Percentiles rank a stretch among this genome's conserved stretches.
Conservation (phyloP, 2,113 vertebrate species). For the Sarotherodon lohbergeri region DNA sequence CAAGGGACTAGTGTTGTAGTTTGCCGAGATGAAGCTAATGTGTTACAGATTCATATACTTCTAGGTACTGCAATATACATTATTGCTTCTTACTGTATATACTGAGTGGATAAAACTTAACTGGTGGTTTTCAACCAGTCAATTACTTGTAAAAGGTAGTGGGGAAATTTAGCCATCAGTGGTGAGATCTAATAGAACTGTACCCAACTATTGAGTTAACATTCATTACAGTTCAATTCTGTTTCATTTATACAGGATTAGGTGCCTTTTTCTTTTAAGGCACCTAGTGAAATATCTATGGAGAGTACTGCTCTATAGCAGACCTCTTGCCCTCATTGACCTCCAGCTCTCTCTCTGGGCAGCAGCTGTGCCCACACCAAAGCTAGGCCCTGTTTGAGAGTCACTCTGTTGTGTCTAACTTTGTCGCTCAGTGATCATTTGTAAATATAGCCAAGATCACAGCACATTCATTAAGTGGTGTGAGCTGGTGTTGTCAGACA, state of each 20-base stretch:
- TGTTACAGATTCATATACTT: background rate
- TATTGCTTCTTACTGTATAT: background rate
- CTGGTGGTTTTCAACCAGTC: background rate
- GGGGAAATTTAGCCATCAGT: background rate
- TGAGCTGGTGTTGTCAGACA: background rate
- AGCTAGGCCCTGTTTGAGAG: background rate
- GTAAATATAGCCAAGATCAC: background rate
- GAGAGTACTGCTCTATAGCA: background rate
- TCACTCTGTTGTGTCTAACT: background rate
- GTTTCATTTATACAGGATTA: background rate
- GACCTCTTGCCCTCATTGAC: background rate
- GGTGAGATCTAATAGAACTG: background rate
- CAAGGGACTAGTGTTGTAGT: background rate
- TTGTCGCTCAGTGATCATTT: background rate
- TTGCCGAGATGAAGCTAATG: background rate
- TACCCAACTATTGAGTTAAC: too few relatives aligned
- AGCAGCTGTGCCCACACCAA: background rate
- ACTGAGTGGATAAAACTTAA: background rate
- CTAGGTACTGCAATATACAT: background rate
- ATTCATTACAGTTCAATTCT: background rate
- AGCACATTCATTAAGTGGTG: background rate
- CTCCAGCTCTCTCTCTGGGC: background rate
- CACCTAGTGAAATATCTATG: background rate
- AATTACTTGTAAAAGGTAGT: background rate
- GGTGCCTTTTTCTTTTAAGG: background rate